Conservation (phyloP, 2,797 vertebrate genomes). For the Pelobates cultripes region DNA sequence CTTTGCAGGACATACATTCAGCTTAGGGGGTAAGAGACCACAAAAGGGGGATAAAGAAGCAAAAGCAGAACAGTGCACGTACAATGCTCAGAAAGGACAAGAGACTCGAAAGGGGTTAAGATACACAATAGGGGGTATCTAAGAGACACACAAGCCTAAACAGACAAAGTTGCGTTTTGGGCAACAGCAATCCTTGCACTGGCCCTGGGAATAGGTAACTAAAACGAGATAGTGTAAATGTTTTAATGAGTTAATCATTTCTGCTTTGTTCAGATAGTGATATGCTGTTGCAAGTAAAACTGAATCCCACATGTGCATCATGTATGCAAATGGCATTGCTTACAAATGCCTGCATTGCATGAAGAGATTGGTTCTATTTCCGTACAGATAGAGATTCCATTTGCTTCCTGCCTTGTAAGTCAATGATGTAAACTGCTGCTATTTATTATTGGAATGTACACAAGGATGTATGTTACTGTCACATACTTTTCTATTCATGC, state of each 20-base stretch:
- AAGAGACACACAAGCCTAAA: too few species aligned
- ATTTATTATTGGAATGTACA: constrained; percentile 26
- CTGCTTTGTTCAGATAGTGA: constrained; percentile 8
- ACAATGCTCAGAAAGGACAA: too few species aligned
- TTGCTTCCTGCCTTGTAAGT: constrained; percentile 7
- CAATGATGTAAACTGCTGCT: constrained; percentile 8
- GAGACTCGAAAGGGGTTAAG: too few species aligned
- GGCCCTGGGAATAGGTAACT: too few species aligned
- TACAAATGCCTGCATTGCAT: constrained; percentile 32
- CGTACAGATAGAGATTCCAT: constrained; percentile 23
- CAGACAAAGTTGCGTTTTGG: too few species aligned
- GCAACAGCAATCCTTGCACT: too few species aligned
- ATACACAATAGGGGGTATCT: too few species aligned
- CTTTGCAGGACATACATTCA: too few species aligned
- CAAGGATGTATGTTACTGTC: constrained; percentile 4
- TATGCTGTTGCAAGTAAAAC: constrained; percentile 15
- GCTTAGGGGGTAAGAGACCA: too few species aligned
- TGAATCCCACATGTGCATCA: constrained; percentile 17
- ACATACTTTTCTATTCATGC: constrained; percentile 22
- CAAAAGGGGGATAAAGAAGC: too few species aligned
- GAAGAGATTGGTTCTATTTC: constrained; percentile 23
- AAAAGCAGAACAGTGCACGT: too few species aligned
- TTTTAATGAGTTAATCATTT: background rate
- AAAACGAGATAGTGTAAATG: background rate
- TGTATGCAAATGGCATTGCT: constrained; percentile 30